Conservation (phyloP, 30 jellyfish, hydroid and myxozoan genomes). For the Turritopsis dohrnii region DNA sequence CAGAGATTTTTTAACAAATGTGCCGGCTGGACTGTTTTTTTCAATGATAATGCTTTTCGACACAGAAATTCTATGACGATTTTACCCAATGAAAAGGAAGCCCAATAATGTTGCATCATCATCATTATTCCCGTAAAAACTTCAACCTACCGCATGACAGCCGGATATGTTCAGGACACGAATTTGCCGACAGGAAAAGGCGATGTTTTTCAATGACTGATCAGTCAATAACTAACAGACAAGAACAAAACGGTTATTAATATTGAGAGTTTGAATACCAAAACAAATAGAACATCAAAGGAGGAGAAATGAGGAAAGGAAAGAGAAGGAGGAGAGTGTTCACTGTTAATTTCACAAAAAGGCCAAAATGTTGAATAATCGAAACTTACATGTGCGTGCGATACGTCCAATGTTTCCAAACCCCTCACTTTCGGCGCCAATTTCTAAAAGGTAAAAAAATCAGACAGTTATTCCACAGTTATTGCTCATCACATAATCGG, state of each 20-base stretch:
- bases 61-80: no score
- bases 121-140: no score
- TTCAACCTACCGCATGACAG: conserved; percentile 60
- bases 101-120: no score
- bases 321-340: no score
- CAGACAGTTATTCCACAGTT: no score
- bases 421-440: conserved; percentile 51
- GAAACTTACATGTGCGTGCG: conserved; percentile 50
- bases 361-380: background rate
- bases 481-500: no score
- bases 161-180: conserved; percentile 74
- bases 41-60: no score
- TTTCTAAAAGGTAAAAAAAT: conserved; percentile 36
- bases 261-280: background rate
- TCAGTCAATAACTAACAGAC: conserved; percentile 62
- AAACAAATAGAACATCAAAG: background rate
- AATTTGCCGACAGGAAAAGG: conserved; percentile 78
- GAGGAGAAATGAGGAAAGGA: no score
- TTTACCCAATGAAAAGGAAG: no score
- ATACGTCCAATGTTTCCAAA: conserved; percentile 67
- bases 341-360: background rate
- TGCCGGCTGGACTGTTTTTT: no score
- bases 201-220: conserved; percentile 65
- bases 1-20: no score
- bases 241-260: background rate